Evolutionary conservation across 2,888 invertebrate species (phyloP), one percentile per base, ranked within the genome.

Genomic region (Hypena proboscidalis): DNA sequence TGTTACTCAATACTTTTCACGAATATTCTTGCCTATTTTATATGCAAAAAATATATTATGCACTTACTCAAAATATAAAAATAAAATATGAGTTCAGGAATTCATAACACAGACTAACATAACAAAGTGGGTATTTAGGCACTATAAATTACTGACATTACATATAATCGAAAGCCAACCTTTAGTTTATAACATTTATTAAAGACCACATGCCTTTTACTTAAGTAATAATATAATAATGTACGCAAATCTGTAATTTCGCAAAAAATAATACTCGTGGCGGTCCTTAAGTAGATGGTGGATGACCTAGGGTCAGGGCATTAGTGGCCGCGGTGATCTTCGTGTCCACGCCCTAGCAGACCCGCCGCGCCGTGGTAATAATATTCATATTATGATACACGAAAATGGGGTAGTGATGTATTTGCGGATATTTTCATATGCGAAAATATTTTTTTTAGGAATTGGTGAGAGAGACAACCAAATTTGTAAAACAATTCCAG

Each of bases 231-330:
- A 29, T 17, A 29, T 29, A 29, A 29, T 29, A 29, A 29, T 29
- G 15, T 17, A 8, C 15, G 15, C 9, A 3, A 17, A 5, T 31
- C 7, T 31, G 15, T 5, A 6, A 10, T 31, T 10, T 15, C 30
- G 15, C 17, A 4, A 17, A 17, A 4, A n/a, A n/a, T n/a, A n/a
- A n/a, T n/a, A n/a, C n/a, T n/a, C n/a, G n/a, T n/a, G n/a, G n/a
- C n/a, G n/a, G n/a, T n/a, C n/a, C n/a, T n/a, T 45, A 40, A 46
- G 26, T 39, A 35, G 26, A 59, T 56, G 57, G 21, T 40, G 44
- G 22, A 42, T 60, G 65, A 68, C 61, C 67, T 7, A 10, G 19
- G 69, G 65, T 69, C 70, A 48, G 30, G 30, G 45, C 56, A 65
- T 67, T 64, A 59, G 65, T 58, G 43, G 44, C 52, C 41, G 43